A percentile compares a stretch with the other conserved stretches of the same genome.
Conservation (phyloP, 2,113 vertebrate species). For the Poeciliopsis retropinna region DNA sequence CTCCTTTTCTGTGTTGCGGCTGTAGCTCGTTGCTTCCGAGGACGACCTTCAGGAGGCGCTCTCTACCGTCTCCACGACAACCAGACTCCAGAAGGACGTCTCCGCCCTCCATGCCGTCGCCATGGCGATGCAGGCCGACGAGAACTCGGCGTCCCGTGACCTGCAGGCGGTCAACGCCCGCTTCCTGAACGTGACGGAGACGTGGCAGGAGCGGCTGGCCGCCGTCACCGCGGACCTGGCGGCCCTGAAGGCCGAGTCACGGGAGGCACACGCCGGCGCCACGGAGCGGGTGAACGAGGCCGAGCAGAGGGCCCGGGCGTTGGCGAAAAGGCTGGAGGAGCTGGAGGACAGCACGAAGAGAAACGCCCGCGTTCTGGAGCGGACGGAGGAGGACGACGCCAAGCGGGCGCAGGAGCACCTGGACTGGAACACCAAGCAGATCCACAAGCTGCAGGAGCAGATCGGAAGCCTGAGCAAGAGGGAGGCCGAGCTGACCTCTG, state of each 20-base stretch:
- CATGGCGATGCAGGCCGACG: constrained; percentile 78
- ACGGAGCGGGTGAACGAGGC: constrained; percentile 85
- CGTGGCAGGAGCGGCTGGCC: constrained; percentile 83
- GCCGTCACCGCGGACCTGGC: constrained; percentile 78
- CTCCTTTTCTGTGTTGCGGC: constrained; percentile 91
- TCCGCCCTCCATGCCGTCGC: constrained; percentile 78
- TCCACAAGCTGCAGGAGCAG: constrained; percentile 81
- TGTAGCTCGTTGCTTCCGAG: constrained; percentile 90
- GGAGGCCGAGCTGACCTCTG: constrained; percentile 75
- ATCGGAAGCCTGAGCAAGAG: constrained; percentile 72
- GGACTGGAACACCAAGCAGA: constrained; percentile 78
- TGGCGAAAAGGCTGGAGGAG: constrained; percentile 86
- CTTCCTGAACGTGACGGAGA: constrained; percentile 84
- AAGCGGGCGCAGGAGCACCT: constrained; percentile 77
- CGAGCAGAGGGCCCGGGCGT: constrained; percentile 81
- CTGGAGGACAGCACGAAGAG: constrained; percentile 88
- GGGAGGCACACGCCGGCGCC: constrained; percentile 81
- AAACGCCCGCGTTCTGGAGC: constrained; percentile 87
- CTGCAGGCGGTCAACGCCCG: constrained; percentile 81
- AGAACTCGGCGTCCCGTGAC: constrained; percentile 77
- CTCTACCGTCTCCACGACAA: constrained; percentile 78
- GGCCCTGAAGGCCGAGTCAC: constrained; percentile 82
- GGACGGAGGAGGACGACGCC: constrained; percentile 87
- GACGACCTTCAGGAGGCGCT: constrained; percentile 81
- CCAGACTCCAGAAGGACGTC: constrained; percentile 84